A percentile compares a stretch with the other conserved stretches of the same genome.
Conservation (phyloP, 1,140 invertebrate species). For the Panagrolaimus sp. region DNA sequence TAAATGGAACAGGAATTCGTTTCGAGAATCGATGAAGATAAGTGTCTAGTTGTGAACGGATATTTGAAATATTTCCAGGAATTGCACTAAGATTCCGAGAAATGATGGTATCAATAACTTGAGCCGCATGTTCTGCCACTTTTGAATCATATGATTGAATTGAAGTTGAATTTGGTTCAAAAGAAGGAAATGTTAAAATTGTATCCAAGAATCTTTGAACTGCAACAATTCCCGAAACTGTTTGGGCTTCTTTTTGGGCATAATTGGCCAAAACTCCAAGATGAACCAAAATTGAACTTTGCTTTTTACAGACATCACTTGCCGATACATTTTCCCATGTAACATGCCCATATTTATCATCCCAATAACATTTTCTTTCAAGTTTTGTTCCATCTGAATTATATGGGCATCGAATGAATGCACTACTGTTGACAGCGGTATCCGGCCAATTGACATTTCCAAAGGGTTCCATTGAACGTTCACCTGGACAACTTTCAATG, state of each 20-base stretch:
- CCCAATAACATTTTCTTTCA: slow-evolving; percentile 38
- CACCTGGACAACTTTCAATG: slow-evolving; percentile 29
- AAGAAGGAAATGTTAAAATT: slow-evolving; percentile 39
- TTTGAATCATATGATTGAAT: slow-evolving; percentile 45
- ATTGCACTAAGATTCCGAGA: slow-evolving; percentile 32
- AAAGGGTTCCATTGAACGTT: slow-evolving; percentile 36
- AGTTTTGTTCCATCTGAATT: slow-evolving; percentile 40
- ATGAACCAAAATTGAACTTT: slow-evolving; percentile 45
- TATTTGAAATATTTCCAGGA: slow-evolving; percentile 37
- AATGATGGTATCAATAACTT: slow-evolving; percentile 38
- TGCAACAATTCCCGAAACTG: slow-evolving; percentile 38
- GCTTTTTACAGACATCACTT: slow-evolving; percentile 45
- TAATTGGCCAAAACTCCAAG: slow-evolving; percentile 49
- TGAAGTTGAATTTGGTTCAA: slow-evolving; percentile 26
- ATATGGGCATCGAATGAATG: slow-evolving; percentile 37
- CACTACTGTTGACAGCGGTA: slow-evolving; percentile 41
- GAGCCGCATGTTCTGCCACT: slow-evolving; percentile 48
- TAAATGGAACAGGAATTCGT: slow-evolving; percentile 39
- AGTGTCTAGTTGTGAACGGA: slow-evolving; percentile 18
- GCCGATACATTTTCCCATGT: slow-evolving; percentile 37
- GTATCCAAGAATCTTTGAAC: slow-evolving; percentile 45
- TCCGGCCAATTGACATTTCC: slow-evolving; percentile 42
- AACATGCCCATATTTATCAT: slow-evolving; percentile 20
- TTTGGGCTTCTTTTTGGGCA: slow-evolving; percentile 41
- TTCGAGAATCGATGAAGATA: slow-evolving; percentile 36